These are phyloP conservation scores for Coreius guichenoti DNA, from an alignment of 2,797 vertebrate species.

Conservation along the genomic window DNA sequence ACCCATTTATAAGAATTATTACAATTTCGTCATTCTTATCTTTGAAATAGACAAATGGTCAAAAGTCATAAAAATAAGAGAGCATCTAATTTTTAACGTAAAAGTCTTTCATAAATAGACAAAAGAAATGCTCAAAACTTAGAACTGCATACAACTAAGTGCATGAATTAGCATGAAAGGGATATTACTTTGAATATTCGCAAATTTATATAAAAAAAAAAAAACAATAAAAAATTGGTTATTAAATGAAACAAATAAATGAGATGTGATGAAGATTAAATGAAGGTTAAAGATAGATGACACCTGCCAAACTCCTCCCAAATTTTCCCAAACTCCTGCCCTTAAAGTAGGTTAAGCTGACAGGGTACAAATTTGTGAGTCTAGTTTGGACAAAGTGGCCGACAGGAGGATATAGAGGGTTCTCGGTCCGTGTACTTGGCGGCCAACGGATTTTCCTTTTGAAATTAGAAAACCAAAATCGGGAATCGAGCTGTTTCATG, in stretches of 20 bases:
- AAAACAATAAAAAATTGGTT: no score
- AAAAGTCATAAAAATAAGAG: background rate
- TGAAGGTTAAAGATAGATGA: conserved; percentile 17
- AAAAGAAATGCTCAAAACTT: background rate
- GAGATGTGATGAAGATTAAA: conserved; percentile 51
- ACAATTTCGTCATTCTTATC: background rate
- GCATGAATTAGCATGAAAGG: background rate
- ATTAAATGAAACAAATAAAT: no score
- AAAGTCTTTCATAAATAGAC: background rate
- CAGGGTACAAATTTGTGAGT: conserved; percentile 71
- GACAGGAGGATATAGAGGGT: conserved; percentile 59
- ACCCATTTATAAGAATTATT: background rate
- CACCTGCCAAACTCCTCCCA: conserved; percentile 16
- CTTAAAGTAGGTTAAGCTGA: conserved; percentile 64
- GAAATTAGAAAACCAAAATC: no score
- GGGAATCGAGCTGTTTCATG: no score
- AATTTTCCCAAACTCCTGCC: conserved; percentile 60
- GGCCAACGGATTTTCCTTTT: no score
- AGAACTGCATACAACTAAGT: no score
- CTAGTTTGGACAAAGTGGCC: conserved; percentile 48
- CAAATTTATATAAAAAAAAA: background rate
- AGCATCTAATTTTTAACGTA: background rate
- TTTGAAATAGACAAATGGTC: background rate
- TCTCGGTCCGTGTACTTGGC: no score
- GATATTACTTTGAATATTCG: background rate